A percentile compares a stretch with the other conserved stretches of the same genome.
These are phyloP conservation scores for Zootermopsis nevadensis DNA, from an alignment of 2,888 invertebrate species.

Conservation along the genomic window DNA sequence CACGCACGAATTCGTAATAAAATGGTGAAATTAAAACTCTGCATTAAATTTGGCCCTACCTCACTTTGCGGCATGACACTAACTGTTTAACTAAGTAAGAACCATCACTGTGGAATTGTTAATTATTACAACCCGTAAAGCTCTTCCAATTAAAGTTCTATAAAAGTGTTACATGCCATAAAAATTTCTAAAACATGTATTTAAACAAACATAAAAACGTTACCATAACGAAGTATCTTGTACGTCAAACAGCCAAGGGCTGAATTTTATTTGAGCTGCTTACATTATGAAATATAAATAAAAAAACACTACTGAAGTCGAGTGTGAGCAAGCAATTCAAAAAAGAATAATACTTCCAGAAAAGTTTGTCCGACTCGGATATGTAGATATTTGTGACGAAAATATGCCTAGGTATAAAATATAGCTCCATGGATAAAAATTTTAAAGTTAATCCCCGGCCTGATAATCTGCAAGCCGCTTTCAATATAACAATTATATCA, in stretches of 20 bases:
- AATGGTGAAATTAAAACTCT: neutral
- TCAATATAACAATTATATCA: too few relatives aligned
- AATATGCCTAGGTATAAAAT: too few relatives aligned
- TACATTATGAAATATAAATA: too few relatives aligned
- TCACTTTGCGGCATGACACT: neutral
- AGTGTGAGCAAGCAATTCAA: neutral
- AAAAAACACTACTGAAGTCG: neutral
- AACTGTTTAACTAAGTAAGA: neutral
- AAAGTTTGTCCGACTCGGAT: neutral
- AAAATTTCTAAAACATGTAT: neutral
- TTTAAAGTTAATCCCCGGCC: too few relatives aligned
- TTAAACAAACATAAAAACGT: neutral
- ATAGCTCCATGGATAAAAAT: too few relatives aligned
- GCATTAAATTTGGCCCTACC: too few relatives aligned
- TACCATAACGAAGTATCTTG: neutral
- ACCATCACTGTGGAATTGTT: neutral
- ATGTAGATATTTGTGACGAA: too few relatives aligned
- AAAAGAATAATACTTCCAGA: neutral
- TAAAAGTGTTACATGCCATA: neutral
- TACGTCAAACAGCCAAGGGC: neutral
- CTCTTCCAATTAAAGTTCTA: neutral
- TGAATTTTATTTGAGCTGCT: neutral
- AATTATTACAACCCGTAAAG: neutral
- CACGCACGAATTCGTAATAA: neutral
- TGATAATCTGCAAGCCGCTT: too few relatives aligned